These are phyloP conservation scores for Eucriotettix oculatus DNA, from an alignment of 2,888 invertebrate species.

Conservation along the genomic window DNA sequence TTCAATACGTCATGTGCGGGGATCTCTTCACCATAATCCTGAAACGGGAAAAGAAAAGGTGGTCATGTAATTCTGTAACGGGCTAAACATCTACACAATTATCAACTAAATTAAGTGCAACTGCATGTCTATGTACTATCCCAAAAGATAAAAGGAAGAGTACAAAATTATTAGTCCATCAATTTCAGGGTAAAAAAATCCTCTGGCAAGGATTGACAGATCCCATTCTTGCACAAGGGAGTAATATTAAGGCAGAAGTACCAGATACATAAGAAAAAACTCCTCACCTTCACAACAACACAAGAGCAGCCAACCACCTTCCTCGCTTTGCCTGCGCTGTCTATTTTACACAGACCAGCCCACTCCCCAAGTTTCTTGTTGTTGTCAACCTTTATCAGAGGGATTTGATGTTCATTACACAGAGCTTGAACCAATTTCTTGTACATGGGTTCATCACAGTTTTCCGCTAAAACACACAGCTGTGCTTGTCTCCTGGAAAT, in stretches of 20 bases:
- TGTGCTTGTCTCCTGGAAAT: constrained; percentile 77
- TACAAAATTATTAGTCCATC: too few species aligned
- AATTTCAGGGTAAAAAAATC: too few species aligned
- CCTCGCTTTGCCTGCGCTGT: constrained; percentile 96
- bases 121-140: too few species aligned
- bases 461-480: constrained; percentile 91
- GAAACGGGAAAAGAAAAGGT: constrained; percentile 22
- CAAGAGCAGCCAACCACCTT: constrained; percentile 98
- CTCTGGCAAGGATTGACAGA: too few species aligned
- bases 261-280: not conserved
- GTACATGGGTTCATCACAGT: constrained; percentile 96
- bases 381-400: constrained; percentile 87
- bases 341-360: constrained; percentile 98
- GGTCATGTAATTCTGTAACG: too few species aligned
- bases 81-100: too few species aligned
- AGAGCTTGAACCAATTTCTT: constrained; percentile 93
- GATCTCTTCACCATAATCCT: constrained; percentile 97
- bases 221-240: too few species aligned
- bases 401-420: constrained; percentile 96
- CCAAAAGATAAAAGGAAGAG: too few species aligned
- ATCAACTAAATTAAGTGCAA: too few species aligned
- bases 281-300: constrained; percentile 77
- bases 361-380: constrained; percentile 99
- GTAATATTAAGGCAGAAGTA: too few species aligned
- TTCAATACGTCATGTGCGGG: constrained; percentile 87